Evolutionary conservation across 92 coral and sea anemone genomes (phyloP).

Genomic region (Porites evermanni): DNA sequence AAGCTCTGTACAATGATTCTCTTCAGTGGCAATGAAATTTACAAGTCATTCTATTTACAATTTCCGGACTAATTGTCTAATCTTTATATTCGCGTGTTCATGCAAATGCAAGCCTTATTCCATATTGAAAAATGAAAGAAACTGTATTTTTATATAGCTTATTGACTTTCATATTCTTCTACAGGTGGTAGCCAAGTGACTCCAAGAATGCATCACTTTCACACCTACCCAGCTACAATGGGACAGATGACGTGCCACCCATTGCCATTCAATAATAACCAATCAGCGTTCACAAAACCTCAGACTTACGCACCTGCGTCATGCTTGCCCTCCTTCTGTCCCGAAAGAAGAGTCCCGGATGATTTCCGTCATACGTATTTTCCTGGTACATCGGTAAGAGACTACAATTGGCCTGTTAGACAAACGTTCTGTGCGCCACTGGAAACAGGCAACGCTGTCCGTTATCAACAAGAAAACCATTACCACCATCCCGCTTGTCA

Average conservation of each 20-base stretch:
- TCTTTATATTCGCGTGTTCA: no score
- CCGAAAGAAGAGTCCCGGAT: background rate
- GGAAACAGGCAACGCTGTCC: slow-evolving; percentile 16
- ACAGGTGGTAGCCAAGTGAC: slow-evolving; percentile 3
- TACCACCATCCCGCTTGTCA: slow-evolving; percentile 5
- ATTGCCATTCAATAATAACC: slow-evolving; percentile 7
- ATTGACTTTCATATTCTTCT: background rate
- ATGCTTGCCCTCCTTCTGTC: background rate
- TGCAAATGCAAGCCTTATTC: no score
- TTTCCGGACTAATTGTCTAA: no score
- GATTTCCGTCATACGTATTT: background rate
- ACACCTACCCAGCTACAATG: background rate
- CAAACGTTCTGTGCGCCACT: slow-evolving; percentile 13
- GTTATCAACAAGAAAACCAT: background rate
- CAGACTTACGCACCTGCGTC: background rate
- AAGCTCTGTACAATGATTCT: no score
- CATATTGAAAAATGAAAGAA: no score
- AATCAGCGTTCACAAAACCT: background rate
- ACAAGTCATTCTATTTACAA: no score
- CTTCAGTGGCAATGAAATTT: no score
- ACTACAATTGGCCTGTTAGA: slow-evolving; percentile 1
- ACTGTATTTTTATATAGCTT: no score
- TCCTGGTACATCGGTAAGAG: background rate
- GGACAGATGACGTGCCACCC: background rate
- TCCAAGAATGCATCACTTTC: slow-evolving; percentile 2